These are phyloP conservation scores for Megaleporinus macrocephalus DNA, from an alignment of 2,113 vertebrate genomes.

Conservation along the genomic window DNA sequence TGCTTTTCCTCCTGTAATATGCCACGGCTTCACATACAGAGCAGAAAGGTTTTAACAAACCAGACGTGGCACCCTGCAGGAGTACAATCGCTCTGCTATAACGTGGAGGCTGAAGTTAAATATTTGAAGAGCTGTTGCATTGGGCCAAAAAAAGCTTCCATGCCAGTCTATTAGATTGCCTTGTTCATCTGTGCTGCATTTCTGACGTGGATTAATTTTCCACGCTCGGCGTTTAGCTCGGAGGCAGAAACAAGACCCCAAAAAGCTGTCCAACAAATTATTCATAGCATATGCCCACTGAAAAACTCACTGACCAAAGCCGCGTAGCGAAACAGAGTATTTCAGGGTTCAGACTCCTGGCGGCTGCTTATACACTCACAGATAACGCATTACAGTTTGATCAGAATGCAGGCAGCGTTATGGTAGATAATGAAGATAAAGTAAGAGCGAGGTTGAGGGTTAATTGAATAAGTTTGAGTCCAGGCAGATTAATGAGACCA, in stretches of 20 bases:
- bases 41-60: not conserved
- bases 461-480: not conserved
- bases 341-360: not conserved
- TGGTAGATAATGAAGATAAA: not conserved
- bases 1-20: not conserved
- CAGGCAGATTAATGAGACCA: not conserved
- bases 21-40: not conserved
- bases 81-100: not conserved
- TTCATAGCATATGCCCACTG: not conserved
- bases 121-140: not conserved
- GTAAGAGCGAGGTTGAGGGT: not conserved
- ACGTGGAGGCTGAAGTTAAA: not conserved
- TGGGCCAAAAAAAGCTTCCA: not conserved
- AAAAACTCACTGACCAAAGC: not conserved
- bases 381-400: not conserved
- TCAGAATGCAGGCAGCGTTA: not conserved
- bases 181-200: not conserved
- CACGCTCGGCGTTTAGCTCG: not conserved
- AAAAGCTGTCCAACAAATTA: not conserved
- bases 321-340: not conserved
- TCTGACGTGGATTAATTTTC: slow-evolving; percentile 15
- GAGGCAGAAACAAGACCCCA: not conserved
- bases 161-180: not conserved
- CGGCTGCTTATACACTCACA: not conserved
- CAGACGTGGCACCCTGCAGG: not conserved